These are phyloP conservation scores for Amphiprion ocellaris DNA, from an alignment of 2,113 vertebrate species.

Conservation along the genomic window DNA sequence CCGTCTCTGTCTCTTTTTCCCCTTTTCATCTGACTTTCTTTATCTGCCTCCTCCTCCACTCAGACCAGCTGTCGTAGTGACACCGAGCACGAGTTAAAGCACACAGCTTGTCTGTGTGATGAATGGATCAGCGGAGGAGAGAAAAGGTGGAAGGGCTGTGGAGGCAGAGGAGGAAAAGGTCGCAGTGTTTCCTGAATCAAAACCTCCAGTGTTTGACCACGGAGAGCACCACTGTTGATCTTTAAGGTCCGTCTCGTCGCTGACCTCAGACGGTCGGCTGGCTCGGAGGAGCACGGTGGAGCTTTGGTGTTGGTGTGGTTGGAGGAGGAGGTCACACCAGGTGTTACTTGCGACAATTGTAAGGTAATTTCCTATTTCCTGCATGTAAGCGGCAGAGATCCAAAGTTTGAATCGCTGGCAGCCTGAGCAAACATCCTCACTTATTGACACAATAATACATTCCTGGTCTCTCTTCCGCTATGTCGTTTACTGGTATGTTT, in stretches of 20 bases:
- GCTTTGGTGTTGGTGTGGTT: slow-evolving; percentile 21
- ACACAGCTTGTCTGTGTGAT: slow-evolving; percentile 66
- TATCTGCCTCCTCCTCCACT: slow-evolving; percentile 41
- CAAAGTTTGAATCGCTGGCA: slow-evolving; percentile 19
- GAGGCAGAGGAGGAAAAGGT: slow-evolving; percentile 65
- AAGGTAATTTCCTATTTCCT: slow-evolving; percentile 46
- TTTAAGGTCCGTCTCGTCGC: slow-evolving; percentile 48
- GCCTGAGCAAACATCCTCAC: slow-evolving; percentile 39
- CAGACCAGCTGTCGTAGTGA: slow-evolving; percentile 32
- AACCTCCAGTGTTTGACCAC: slow-evolving; percentile 57
- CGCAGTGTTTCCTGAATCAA: slow-evolving; percentile 59
- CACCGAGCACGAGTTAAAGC: slow-evolving; percentile 59
- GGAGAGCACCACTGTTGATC: slow-evolving; percentile 50
- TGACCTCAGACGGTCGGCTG: slow-evolving; percentile 38
- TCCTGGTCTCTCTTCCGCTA: not conserved
- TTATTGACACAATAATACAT: slow-evolving; percentile 4
- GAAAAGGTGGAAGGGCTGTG: slow-evolving; percentile 22
- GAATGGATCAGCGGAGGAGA: slow-evolving; percentile 60
- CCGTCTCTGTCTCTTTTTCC: slow-evolving; percentile 12
- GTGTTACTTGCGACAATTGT: slow-evolving; percentile 20
- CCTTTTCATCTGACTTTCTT: slow-evolving; percentile 27
- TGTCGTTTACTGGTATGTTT: slow-evolving; percentile 2
- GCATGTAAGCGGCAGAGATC: slow-evolving; percentile 3
- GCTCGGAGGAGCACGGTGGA: slow-evolving; percentile 11
- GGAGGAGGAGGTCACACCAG: slow-evolving; percentile 14